Evolutionary conservation across 2,797 vertebrate genomes (phyloP), one percentile per base, ranked within the genome.

Genomic region (Lithobates pipiens): DNA sequence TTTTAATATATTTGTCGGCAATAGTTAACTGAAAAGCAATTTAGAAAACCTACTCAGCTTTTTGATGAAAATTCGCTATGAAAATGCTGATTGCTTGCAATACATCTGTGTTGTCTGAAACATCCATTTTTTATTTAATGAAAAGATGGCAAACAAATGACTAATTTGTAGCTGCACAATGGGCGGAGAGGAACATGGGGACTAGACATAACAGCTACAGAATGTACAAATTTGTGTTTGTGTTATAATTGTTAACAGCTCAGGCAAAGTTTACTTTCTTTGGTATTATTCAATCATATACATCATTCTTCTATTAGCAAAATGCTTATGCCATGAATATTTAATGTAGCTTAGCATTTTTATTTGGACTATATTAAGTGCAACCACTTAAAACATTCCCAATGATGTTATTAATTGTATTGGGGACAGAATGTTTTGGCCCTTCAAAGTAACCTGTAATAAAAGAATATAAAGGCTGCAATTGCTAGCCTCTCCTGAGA

Each of bases 1-100:
- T 21, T 61, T 61, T 61, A 61, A 61, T 61, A 61, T 18, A 61
- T 61, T 61, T 61, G 54, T 71, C 57, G 46, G 68, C 32, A 54
- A 57, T 54, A 68, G 77, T 80, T 80, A 67, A 57, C 67, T 80
- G 67, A 80, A 54, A 57, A 71, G 44, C 29, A 36, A 36, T 70
- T 71, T 80, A 21, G 70, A 25, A 80, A 54, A 71, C 57, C 29
- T 71, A 46, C 46, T 36, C 54, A 71, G 67, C 78, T 39, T 50
- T 32, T 80, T 57, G 78, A 68, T 80, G 68, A 80, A 68, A 80
- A 71, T 80, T 68, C 44, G 34, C 27, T 57, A 57, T 57, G 78
- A 15, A 80, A 71, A 80, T 80, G 54, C 29, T 54, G 42, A 71
- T 71, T 80, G 27, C 68, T 80, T 5, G 6, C 44, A 54, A 68